phyloP scores from a whole-genome alignment of 1,140 invertebrate species.

The Scaptomyza montana region DNA sequence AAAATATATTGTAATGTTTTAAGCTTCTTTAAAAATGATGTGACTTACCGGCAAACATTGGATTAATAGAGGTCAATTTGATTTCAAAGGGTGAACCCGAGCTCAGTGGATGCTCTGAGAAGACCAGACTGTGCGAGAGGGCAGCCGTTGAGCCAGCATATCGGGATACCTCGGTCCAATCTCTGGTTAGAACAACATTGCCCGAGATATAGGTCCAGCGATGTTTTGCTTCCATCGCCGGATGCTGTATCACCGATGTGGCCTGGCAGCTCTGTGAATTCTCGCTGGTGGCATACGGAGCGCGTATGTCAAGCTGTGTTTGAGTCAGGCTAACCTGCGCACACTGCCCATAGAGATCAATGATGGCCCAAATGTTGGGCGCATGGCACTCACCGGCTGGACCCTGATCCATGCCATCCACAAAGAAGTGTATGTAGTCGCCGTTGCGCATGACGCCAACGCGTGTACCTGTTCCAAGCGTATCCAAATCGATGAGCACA shows the following conservation, averaged over 20 bases:
- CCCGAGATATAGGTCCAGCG: constrained; percentile 81
- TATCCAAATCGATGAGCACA: constrained; percentile 93
- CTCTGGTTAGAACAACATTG: constrained; percentile 77
- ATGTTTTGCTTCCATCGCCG: constrained; percentile 76
- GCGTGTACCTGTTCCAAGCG: constrained; percentile 89
- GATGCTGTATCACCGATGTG: constrained; percentile 80
- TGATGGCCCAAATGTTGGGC: constrained; percentile 94
- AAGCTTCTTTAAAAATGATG: no score
- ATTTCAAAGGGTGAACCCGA: constrained; percentile 82
- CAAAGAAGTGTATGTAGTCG: constrained; percentile 95
- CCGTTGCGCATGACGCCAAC: constrained; percentile 94
- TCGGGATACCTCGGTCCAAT: constrained; percentile 79
- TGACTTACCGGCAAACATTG: constrained; percentile 76
- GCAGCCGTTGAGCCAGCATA: constrained; percentile 66
- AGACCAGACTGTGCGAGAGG: constrained; percentile 76
- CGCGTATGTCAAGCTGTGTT: constrained; percentile 75
- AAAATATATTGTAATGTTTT: not conserved
- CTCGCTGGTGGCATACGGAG: constrained; percentile 83
- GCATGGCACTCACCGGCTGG: constrained; percentile 93
- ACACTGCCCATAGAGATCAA: constrained; percentile 97
- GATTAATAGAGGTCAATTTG: constrained; percentile 76
- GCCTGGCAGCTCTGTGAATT: constrained; percentile 83
- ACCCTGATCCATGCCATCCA: constrained; percentile 96
- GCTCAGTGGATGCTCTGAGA: constrained; percentile 77
- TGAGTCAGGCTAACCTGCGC: constrained; percentile 90